phyloP scores from a whole-genome alignment of 2,888 invertebrate species.

The Cephalotes varians region DNA sequence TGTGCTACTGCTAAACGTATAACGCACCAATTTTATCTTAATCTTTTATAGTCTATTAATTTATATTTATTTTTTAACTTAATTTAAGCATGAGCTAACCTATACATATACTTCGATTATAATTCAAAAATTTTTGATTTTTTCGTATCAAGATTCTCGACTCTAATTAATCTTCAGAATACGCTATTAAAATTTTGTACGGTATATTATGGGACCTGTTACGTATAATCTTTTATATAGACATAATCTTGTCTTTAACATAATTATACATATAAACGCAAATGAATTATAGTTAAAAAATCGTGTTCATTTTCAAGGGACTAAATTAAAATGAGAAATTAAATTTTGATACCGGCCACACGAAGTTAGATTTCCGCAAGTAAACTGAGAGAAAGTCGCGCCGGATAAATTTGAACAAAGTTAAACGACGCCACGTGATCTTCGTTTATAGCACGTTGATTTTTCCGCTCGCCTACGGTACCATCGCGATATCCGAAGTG shows the following conservation, averaged over 20 bases:
- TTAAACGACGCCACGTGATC: conserved; percentile 15
- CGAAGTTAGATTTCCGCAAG: background rate
- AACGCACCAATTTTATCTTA: background rate
- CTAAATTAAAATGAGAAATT: background rate
- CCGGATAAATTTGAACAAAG: background rate
- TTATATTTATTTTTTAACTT: background rate
- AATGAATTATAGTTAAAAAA: background rate
- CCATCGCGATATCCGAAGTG: conserved; percentile 51
- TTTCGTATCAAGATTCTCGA: background rate
- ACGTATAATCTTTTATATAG: background rate
- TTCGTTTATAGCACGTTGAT: conserved; percentile 48
- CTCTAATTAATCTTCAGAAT: background rate
- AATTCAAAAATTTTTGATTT: background rate
- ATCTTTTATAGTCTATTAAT: background rate
- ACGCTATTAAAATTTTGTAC: background rate
- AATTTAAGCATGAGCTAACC: background rate
- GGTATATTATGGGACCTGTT: background rate
- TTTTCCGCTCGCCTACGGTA: conserved; percentile 42
- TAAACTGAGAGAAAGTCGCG: conserved; percentile 26
- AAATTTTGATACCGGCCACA: background rate
- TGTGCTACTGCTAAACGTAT: background rate
- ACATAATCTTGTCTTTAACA: background rate
- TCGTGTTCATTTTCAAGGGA: background rate
- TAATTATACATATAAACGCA: background rate
- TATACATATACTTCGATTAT: background rate